Evolutionary conservation across 2,797 vertebrate genomes (phyloP).

Genomic region (Muscicapa comitata): DNA sequence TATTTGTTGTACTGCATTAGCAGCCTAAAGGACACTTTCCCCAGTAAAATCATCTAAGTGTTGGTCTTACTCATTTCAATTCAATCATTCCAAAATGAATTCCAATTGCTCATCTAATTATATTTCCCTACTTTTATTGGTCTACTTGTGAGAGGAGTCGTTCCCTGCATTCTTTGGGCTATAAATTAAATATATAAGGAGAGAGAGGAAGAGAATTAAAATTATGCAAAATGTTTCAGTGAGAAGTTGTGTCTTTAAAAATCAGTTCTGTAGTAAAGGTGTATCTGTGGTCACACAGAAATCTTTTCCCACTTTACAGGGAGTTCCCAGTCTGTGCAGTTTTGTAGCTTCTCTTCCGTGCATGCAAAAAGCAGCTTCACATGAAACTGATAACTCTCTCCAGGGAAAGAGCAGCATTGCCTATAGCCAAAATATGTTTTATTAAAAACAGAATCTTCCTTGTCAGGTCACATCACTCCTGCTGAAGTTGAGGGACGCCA

Average conservation of each 20-base stretch:
- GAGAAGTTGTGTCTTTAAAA: neutral
- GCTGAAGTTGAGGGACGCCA: neutral
- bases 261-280: neutral
- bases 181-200: neutral
- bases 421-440: slow-evolving; percentile 17
- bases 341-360: neutral
- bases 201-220: neutral
- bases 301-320: neutral
- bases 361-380: neutral
- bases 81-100: neutral
- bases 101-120: neutral
- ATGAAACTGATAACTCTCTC: neutral
- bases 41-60: neutral
- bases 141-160: neutral
- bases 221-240: neutral
- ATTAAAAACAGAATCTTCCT: slow-evolving; percentile 21
- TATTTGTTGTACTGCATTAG: neutral
- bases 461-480: neutral
- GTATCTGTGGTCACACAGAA: neutral
- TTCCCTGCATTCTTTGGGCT: neutral
- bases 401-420: neutral
- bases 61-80: neutral
- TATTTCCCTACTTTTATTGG: neutral
- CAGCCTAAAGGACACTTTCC: neutral
- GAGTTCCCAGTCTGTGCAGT: neutral